phyloP scores from a whole-genome alignment of 1,140 invertebrate genomes.

The Sitobion miscanthi region DNA sequence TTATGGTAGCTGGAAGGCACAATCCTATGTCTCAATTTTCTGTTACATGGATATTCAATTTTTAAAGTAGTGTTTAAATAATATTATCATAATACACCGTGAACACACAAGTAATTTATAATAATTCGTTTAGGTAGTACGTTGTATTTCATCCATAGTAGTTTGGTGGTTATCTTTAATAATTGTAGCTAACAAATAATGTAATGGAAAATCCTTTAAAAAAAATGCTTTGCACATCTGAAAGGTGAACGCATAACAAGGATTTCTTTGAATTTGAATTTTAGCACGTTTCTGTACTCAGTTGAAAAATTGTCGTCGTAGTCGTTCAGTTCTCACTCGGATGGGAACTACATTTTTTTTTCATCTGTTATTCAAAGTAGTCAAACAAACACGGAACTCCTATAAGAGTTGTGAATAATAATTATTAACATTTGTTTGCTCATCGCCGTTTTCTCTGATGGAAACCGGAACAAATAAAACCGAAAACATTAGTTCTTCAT shows the following conservation, averaged over 20 bases:
- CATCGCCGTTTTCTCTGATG: neutral
- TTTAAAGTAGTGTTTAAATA: neutral
- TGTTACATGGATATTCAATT: neutral
- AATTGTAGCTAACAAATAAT: neutral
- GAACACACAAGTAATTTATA: neutral
- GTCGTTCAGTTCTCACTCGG: neutral
- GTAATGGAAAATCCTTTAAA: neutral
- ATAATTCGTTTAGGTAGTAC: neutral
- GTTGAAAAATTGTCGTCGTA: neutral
- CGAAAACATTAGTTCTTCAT: slow-evolving; percentile 1
- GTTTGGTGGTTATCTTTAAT: neutral
- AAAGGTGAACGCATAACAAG: neutral
- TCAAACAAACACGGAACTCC: neutral
- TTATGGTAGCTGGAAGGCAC: neutral
- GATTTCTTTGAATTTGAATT: slow-evolving; percentile 14
- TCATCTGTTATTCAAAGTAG: neutral
- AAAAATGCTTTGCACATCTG: neutral
- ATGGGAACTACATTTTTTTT: neutral
- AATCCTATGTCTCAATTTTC: neutral
- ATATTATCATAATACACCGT: neutral
- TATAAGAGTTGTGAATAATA: neutral
- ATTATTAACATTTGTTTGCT: neutral
- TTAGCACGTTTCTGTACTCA: slow-evolving; percentile 18
- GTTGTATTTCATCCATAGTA: neutral
- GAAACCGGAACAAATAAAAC: slow-evolving; percentile 5